Percentiles rank a stretch among this genome's conserved stretches.
Conservation (phyloP, 2,888 invertebrate genomes). For the Quadroppia sp. region DNA sequence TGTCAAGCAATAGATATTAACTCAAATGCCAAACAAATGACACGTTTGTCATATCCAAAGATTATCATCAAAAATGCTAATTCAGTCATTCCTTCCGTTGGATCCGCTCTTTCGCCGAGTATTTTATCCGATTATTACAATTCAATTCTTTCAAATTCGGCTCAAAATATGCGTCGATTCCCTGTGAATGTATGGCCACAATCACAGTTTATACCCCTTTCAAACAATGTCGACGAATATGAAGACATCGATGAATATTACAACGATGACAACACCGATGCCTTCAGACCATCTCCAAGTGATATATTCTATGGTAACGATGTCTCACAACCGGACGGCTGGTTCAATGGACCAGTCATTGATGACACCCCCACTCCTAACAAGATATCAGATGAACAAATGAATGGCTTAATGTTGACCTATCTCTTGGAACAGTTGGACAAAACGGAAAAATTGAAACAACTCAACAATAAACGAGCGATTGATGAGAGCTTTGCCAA, state of each 20-base stretch:
- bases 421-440: slow-evolving; percentile 26
- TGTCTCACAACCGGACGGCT: slow-evolving; percentile 26
- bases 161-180: neutral
- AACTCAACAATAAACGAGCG: neutral
- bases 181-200: slow-evolving; percentile 1
- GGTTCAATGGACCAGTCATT: slow-evolving; percentile 27
- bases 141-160: neutral
- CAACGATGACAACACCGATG: neutral
- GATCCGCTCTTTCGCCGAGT: neutral
- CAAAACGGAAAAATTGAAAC: slow-evolving; percentile 3
- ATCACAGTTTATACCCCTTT: neutral
- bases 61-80: no score
- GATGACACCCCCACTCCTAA: neutral
- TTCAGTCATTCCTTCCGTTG: no score
- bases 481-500: neutral
- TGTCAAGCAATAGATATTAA: slow-evolving; percentile 20
- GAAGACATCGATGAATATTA: slow-evolving; percentile 28
- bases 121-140: slow-evolving; percentile 34
- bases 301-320: slow-evolving; percentile 22
- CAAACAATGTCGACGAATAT: slow-evolving; percentile 5
- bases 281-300: neutral
- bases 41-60: slow-evolving; percentile 8
- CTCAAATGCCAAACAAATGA: neutral
- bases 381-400: neutral
- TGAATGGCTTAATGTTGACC: slow-evolving; percentile 7